Evolutionary conservation across 1,140 invertebrate genomes (phyloP).

Genomic region (Phthorimaea operculella): DNA sequence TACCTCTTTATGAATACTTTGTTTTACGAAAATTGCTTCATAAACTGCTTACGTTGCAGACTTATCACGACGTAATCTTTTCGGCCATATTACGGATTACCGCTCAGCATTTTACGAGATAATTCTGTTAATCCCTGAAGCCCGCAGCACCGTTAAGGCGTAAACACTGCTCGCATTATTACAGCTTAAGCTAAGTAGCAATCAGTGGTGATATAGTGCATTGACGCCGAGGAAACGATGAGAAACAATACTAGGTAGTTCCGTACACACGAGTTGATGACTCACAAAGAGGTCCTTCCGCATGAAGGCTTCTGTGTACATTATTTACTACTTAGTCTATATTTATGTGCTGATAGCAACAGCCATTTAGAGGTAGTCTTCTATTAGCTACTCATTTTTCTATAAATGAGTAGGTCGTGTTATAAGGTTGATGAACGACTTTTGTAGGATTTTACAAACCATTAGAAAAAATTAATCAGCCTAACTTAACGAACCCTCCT

Average conservation of each 20-base stretch:
- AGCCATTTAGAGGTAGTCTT: too few species aligned
- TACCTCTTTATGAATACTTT: too few species aligned
- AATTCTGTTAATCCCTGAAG: not conserved
- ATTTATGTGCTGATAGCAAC: too few species aligned
- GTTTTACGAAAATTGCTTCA: too few species aligned
- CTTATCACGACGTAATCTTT: not conserved
- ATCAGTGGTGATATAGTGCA: not conserved
- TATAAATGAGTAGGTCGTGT: too few species aligned
- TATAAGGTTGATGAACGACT: too few species aligned
- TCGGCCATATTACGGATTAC: not conserved
- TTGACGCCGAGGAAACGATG: conserved; percentile 1
- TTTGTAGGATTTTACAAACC: too few species aligned
- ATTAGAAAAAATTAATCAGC: too few species aligned
- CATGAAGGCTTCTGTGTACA: not conserved
- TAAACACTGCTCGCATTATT: conserved; percentile 12
- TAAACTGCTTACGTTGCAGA: too few species aligned
- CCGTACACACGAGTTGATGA: not conserved
- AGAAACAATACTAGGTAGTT: not conserved
- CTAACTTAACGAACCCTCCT: too few species aligned
- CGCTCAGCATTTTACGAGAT: not conserved
- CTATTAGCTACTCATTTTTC: too few species aligned
- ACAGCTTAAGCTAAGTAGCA: not conserved
- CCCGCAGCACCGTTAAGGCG: not conserved
- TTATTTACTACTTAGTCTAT: not conserved
- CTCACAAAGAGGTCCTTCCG: not conserved